Percentiles rank a stretch among this genome's conserved stretches.
Conservation (phyloP, 2,888 invertebrate species). For the Andrena camellia region DNA sequence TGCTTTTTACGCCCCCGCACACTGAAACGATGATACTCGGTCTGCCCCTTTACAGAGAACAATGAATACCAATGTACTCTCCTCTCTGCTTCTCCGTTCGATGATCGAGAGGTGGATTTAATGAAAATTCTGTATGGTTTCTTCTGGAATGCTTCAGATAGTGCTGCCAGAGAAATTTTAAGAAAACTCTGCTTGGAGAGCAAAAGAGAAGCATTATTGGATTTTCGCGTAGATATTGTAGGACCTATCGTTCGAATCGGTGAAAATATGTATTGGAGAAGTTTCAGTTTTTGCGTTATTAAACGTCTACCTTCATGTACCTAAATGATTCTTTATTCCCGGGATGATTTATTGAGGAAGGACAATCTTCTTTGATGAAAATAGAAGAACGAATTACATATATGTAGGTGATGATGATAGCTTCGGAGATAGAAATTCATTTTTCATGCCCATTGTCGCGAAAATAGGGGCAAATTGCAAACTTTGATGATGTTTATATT, state of each 20-base stretch:
- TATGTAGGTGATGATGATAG: no score
- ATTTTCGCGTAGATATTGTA: not conserved
- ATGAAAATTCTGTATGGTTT: not conserved
- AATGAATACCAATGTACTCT: constrained; percentile 1
- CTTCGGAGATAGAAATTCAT: no score
- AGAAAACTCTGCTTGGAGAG: not conserved
- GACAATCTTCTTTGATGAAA: no score
- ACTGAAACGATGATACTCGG: constrained; percentile 5
- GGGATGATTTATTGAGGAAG: no score
- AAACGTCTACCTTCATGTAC: no score
- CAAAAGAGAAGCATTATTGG: not conserved
- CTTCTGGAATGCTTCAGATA: not conserved
- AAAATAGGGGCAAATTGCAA: no score
- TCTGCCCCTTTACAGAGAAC: not conserved
- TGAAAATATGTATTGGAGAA: not conserved
- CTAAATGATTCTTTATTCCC: no score
- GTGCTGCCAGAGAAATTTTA: not conserved
- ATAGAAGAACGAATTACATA: no score
- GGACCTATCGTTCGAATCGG: not conserved
- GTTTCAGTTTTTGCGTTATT: no score
- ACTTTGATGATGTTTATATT: no score
- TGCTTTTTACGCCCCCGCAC: constrained; percentile 22
- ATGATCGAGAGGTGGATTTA: not conserved
- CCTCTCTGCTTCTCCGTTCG: not conserved
- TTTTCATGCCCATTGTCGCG: no score